Evolutionary conservation across 2,888 invertebrate genomes (phyloP).

Genomic region (Ormyrus labotus): DNA sequence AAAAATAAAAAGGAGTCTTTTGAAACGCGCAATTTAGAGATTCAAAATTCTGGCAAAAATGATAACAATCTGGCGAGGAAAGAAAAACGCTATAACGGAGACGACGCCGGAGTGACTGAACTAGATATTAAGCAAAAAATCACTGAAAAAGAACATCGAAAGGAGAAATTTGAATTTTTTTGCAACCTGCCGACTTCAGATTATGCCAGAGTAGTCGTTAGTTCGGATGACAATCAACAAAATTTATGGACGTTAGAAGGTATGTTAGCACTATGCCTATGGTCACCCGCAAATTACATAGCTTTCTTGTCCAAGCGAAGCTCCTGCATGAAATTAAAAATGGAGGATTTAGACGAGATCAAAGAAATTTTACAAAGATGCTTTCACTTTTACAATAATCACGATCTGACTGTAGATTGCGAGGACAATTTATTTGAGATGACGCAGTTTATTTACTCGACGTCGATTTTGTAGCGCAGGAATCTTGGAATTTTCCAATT

Average conservation of each 20-base stretch:
- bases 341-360: slow-evolving; percentile 83
- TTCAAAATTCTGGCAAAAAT: slow-evolving; percentile 50
- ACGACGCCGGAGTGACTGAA: slow-evolving; percentile 78
- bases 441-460: slow-evolving; percentile 91
- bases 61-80: slow-evolving; percentile 45
- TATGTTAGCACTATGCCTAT: too few relatives aligned
- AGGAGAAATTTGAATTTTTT: slow-evolving; percentile 77
- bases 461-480: slow-evolving; percentile 80
- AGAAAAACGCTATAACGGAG: slow-evolving; percentile 72
- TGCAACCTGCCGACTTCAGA: too few relatives aligned
- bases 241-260: too few relatives aligned
- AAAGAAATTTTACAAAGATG: slow-evolving; percentile 82
- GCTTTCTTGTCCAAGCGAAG: too few relatives aligned
- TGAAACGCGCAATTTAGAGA: too few relatives aligned
- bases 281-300: too few relatives aligned
- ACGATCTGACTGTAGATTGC: slow-evolving; percentile 85
- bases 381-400: slow-evolving; percentile 85
- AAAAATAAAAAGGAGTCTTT: slow-evolving; percentile 22
- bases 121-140: too few relatives aligned
- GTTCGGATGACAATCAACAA: too few relatives aligned
- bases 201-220: too few relatives aligned
- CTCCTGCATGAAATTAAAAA: slow-evolving; percentile 86
- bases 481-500: slow-evolving; percentile 88
- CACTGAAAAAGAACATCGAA: too few relatives aligned
- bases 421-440: slow-evolving; percentile 78